phyloP scores from a whole-genome alignment of 2,113 vertebrate genomes.

The Cyanocitta stelleri region DNA sequence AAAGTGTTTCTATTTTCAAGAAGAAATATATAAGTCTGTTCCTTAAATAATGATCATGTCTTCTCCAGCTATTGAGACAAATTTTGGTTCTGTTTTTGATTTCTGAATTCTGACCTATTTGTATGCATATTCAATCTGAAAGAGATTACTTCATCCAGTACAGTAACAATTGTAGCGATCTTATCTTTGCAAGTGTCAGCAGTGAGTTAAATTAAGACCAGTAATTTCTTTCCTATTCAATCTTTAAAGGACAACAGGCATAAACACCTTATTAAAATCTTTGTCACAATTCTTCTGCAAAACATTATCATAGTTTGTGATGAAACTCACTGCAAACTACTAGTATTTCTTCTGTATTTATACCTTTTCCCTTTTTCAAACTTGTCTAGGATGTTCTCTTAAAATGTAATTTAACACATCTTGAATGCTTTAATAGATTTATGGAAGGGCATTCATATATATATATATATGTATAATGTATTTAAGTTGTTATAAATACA shows the following conservation, averaged over 20 bases:
- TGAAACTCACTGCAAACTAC: not conserved
- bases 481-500: not conserved
- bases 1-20: not conserved
- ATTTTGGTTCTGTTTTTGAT: not conserved
- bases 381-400: not conserved
- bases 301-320: not conserved
- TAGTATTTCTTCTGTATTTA: not conserved
- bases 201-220: not conserved
- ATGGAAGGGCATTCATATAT: not conserved
- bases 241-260: not conserved
- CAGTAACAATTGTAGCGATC: not conserved
- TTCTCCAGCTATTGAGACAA: not conserved
- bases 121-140: not conserved
- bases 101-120: not conserved
- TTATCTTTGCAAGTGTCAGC: not conserved
- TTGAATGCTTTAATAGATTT: not conserved
- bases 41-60: not conserved
- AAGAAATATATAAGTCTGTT: not conserved
- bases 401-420: not conserved
- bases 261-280: not conserved
- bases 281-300: not conserved
- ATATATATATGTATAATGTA: not conserved
- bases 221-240: not conserved
- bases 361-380: not conserved
- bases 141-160: not conserved